Conservation (phyloP, 1,140 invertebrate species). For the Platorchestia sp. region DNA sequence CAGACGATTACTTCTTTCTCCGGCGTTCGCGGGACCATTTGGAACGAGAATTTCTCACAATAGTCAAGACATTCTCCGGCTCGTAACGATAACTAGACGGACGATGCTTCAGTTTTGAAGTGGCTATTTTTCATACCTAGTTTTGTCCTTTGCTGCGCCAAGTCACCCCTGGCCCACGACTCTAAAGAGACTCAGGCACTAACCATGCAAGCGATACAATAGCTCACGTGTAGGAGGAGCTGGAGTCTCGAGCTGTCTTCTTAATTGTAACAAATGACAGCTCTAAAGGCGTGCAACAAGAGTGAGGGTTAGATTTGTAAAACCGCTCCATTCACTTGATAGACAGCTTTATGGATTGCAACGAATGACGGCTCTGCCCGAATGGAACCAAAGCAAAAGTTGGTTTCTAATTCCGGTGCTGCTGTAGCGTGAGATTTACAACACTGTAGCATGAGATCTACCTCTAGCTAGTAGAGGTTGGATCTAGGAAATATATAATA, state of each 20-base stretch:
- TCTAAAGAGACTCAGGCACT: neutral
- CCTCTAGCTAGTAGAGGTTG: no score
- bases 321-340: neutral
- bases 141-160: neutral
- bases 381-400: no score
- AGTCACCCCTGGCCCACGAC: neutral
- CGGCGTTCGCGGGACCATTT: neutral
- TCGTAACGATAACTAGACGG: neutral
- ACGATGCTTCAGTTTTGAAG: neutral
- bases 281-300: neutral
- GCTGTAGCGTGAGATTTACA: no score
- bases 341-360: no score
- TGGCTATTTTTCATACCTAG: neutral
- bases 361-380: no score
- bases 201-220: neutral
- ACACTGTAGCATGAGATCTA: no score
- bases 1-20: neutral
- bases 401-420: no score
- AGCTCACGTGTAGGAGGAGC: neutral
- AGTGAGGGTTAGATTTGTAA: neutral
- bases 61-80: neutral
- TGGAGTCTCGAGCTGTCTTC: neutral
- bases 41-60: neutral
- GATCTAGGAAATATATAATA: no score
- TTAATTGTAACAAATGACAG: constrained; percentile 50